A percentile compares a stretch with the other conserved stretches of the same genome.
These are phyloP conservation scores for Smutsia temminckii DNA, from an alignment of 2,797 vertebrate genomes.

Conservation along the genomic window DNA sequence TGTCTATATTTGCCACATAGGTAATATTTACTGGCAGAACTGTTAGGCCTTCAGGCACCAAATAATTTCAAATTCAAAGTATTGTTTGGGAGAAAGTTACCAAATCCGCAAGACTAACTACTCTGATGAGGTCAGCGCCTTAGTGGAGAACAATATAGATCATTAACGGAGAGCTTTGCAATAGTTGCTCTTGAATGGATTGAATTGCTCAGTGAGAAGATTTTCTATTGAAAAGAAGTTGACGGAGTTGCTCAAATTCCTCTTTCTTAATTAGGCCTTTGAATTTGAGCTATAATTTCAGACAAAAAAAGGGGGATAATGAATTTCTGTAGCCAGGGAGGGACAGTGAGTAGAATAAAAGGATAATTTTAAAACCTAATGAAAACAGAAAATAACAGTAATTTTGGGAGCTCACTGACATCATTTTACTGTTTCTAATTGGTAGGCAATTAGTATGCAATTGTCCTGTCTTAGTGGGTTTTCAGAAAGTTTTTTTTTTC, in stretches of 20 bases:
- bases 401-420: slow-evolving; percentile 61
- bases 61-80: slow-evolving; percentile 48
- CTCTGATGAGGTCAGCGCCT: slow-evolving; percentile 12
- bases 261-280: slow-evolving; percentile 71
- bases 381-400: slow-evolving; percentile 76
- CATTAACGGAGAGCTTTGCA: background rate
- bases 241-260: slow-evolving; percentile 60
- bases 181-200: slow-evolving; percentile 39
- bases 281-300: slow-evolving; percentile 70
- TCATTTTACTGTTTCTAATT: slow-evolving; percentile 62
- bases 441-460: slow-evolving; percentile 63
- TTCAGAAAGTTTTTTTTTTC: background rate
- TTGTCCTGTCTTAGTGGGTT: slow-evolving; percentile 51
- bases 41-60: background rate
- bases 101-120: background rate
- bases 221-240: slow-evolving; percentile 64
- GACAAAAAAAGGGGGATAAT: slow-evolving; percentile 45
- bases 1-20: background rate
- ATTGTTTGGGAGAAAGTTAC: slow-evolving; percentile 49
- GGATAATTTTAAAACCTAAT: slow-evolving; percentile 68
- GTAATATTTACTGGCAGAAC: background rate
- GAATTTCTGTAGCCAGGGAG: slow-evolving; percentile 48
- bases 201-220: slow-evolving; percentile 43
- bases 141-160: slow-evolving; percentile 52
- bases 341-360: slow-evolving; percentile 52